phyloP scores from a whole-genome alignment of 2,888 invertebrate genomes.

The Oxycera nigricornis region DNA sequence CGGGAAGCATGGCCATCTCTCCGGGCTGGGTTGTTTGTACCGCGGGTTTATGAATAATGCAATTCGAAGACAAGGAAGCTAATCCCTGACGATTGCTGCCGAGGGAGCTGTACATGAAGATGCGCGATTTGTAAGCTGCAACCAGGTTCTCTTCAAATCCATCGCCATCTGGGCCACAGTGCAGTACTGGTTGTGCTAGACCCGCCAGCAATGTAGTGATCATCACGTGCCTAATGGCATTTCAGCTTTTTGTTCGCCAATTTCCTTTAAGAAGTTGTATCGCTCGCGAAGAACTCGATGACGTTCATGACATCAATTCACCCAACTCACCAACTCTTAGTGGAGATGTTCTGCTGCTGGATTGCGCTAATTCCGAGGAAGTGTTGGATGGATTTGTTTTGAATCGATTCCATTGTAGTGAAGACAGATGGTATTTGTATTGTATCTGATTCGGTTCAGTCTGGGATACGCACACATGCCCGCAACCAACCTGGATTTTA shows the following conservation, averaged over 20 bases:
- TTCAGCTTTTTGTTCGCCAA: conserved; percentile 15
- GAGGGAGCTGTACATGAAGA: conserved; percentile 17
- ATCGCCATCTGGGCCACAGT: background rate
- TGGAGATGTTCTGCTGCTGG: background rate
- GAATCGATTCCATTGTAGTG: conserved; percentile 27
- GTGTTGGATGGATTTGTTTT: conserved; percentile 39
- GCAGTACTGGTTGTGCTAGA: conserved; percentile 3
- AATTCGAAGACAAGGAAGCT: conserved; percentile 34
- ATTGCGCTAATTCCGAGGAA: conserved; percentile 12
- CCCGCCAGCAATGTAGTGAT: conserved; percentile 24
- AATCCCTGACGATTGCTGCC: conserved; percentile 35
- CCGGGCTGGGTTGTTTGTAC: conserved; percentile 3
- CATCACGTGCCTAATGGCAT: conserved; percentile 38
- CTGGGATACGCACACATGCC: background rate
- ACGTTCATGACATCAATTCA: background rate
- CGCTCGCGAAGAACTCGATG: background rate
- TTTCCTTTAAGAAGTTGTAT: conserved; percentile 5
- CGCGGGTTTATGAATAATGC: conserved; percentile 32
- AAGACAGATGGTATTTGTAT: conserved; percentile 22
- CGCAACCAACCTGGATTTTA: background rate
- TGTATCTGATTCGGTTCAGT: background rate
- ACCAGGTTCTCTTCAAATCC: background rate
- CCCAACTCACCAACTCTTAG: background rate
- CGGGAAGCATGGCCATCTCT: conserved; percentile 6
- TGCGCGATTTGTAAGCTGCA: conserved; percentile 19